A percentile compares a stretch with the other conserved stretches of the same genome.
Conservation (phyloP, 1,140 invertebrate species). For the Plodia interpunctella region DNA sequence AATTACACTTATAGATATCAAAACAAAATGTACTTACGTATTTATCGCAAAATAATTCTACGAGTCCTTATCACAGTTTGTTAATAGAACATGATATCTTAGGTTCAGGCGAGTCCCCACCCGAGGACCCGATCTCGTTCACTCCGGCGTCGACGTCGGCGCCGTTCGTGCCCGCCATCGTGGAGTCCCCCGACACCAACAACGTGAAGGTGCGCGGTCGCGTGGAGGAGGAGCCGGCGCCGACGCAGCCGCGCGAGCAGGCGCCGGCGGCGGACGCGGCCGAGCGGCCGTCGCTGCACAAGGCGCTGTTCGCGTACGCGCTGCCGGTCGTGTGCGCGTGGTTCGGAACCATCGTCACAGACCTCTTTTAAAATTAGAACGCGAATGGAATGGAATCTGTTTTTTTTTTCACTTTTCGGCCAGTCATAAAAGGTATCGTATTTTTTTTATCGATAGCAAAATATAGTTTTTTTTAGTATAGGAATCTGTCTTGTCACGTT, state of each 20-base stretch:
- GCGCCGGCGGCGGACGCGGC: conserved; percentile 34
- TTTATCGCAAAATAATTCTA: too few species aligned
- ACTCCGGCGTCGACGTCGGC: conserved; percentile 28
- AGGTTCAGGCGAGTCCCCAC: conserved; percentile 16
- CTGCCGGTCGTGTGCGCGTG: conserved; percentile 89
- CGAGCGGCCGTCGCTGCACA: conserved; percentile 77
- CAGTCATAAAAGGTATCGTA: not conserved
- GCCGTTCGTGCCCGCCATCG: conserved; percentile 41
- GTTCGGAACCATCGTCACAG: conserved; percentile 88
- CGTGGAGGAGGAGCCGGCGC: conserved; percentile 15
- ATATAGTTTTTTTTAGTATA: too few species aligned
- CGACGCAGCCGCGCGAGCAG: conserved; percentile 7
- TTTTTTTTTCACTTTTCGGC: not conserved
- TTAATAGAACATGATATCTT: not conserved
- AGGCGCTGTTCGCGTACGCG: conserved; percentile 84
- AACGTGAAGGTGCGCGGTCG: conserved; percentile 33
- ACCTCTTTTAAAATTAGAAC: conserved; percentile 82
- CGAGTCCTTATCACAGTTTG: too few species aligned
- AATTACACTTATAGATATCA: too few species aligned
- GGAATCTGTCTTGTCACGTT: too few species aligned
- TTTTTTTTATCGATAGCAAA: too few species aligned
- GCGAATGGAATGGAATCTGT: not conserved
- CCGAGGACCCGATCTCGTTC: conserved; percentile 27
- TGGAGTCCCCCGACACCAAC: conserved; percentile 37
- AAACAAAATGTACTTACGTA: too few species aligned